These are phyloP conservation scores for Lepidocolaptes lacrymiger DNA, from an alignment of 2,797 vertebrate genomes.

Conservation along the genomic window DNA sequence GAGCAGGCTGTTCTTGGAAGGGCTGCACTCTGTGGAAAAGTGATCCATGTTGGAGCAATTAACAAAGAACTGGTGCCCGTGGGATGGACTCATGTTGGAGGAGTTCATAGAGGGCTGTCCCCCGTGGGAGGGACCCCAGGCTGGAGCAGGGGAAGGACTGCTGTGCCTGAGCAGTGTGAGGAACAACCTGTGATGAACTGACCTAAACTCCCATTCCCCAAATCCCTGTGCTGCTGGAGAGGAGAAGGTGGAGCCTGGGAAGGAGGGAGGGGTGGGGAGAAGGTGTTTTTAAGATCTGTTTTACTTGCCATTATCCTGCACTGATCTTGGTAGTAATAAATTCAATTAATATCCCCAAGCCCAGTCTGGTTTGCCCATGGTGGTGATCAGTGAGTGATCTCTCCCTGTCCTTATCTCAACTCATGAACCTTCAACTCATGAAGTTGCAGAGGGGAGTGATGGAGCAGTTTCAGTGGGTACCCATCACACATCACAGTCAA, in stretches of 20 bases:
- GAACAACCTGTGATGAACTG: background rate
- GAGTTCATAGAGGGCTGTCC: no score
- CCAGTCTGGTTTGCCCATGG: background rate
- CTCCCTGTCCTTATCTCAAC: background rate
- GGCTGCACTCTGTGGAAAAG: background rate
- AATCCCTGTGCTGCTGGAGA: background rate
- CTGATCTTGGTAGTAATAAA: background rate
- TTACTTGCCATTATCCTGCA: background rate
- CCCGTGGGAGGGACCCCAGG: no score
- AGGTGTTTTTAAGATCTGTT: background rate
- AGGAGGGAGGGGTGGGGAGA: background rate
- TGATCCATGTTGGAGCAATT: background rate
- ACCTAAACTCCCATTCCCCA: background rate
- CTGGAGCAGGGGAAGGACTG: background rate
- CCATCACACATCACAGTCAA: background rate
- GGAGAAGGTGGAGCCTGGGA: fast-evolving
- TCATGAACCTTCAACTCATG: background rate
- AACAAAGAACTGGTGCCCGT: background rate
- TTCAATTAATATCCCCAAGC: background rate
- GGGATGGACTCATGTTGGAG: no score
- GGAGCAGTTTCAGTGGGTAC: background rate
- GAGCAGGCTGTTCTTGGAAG: background rate
- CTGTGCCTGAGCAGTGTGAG: background rate
- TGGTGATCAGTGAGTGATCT: background rate
- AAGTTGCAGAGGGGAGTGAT: background rate